Evolutionary conservation across 2,888 invertebrate species (phyloP).

Genomic region (Phoenoteleia sp.): DNA sequence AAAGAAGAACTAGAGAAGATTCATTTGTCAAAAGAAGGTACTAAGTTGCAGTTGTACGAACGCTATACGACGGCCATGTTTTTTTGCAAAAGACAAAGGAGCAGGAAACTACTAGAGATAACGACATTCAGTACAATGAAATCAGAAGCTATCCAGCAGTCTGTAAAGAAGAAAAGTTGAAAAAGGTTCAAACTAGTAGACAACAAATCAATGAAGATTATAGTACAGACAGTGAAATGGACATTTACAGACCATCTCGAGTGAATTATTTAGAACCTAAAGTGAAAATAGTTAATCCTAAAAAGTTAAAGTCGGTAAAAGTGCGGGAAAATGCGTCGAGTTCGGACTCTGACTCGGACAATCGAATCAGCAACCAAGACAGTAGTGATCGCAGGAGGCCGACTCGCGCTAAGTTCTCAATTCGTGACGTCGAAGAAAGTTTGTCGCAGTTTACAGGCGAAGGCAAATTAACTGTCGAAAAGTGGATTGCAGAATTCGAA

Average conservation of each 20-base stretch:
- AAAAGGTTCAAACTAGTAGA: too few species aligned
- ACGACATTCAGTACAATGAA: background rate
- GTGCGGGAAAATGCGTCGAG: background rate
- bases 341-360: background rate
- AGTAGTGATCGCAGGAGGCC: background rate
- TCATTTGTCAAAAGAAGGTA: background rate
- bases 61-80: constrained; percentile 6
- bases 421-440: constrained; percentile 63
- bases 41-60: background rate
- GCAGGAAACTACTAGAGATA: background rate
- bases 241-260: background rate
- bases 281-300: background rate
- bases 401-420: constrained; percentile 11
- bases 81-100: background rate
- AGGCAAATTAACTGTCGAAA: constrained; percentile 28
- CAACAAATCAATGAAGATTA: too few species aligned
- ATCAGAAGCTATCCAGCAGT: background rate
- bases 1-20: constrained; percentile 19
- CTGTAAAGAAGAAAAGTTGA: background rate
- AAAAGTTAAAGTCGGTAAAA: background rate
- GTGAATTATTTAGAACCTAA: background rate
- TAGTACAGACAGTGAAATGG: background rate
- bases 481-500: constrained; percentile 74
- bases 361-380: background rate
- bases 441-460: constrained; percentile 59